Evolutionary conservation across 2,113 vertebrate genomes (phyloP), one percentile per base, ranked within the genome.

Genomic region (Pedetes capensis): DNA sequence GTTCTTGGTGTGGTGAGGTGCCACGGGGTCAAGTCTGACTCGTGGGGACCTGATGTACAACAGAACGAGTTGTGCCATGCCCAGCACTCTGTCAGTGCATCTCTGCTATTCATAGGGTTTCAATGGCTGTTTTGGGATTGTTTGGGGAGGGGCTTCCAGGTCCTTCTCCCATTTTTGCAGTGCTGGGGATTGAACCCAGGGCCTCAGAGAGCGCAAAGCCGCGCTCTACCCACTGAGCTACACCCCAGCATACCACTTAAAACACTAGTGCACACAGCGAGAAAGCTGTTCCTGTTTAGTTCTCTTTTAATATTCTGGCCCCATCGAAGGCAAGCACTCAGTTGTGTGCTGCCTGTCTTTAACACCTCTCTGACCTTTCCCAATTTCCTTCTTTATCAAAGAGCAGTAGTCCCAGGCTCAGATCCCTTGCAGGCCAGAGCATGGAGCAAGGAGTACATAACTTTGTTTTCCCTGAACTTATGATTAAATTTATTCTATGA

Each of bases 401-500:
- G 39, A 66, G 20, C 25, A 47, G 29, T 14, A 1, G 25, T 29
- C 49, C 53, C 83, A 32, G 44, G 55, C 25, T 57, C 59, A 66
- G 64, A 42, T 78, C 53, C n/a, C 22, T 57, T 2, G 9, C 22
- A 25, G 71, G 34, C 68, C 23, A 53, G 69, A 66, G 22, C 37
- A 4, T 8, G 34, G 72, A 72, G 61, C 89, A 71, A n/a, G 47
- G 34, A 9, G 42, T 53, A 7, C 7, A 1, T 71, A 80, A 47
- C 47, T 71, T 87, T 44, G 6, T 68, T 85, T 57, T 63, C 23
- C 1, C 10, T 10, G 68, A 61, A 47, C 42, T 88, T 42, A 25
- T 11, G 47, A 44, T 55, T 87, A 47, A 68, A 63, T 39, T 17
- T 87, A 61, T 59, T 86, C 68, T 85, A 29, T 95, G 69, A 63